Evolutionary conservation across 2,113 vertebrate genomes (phyloP).

Genomic region (Chaetops frenatus): DNA sequence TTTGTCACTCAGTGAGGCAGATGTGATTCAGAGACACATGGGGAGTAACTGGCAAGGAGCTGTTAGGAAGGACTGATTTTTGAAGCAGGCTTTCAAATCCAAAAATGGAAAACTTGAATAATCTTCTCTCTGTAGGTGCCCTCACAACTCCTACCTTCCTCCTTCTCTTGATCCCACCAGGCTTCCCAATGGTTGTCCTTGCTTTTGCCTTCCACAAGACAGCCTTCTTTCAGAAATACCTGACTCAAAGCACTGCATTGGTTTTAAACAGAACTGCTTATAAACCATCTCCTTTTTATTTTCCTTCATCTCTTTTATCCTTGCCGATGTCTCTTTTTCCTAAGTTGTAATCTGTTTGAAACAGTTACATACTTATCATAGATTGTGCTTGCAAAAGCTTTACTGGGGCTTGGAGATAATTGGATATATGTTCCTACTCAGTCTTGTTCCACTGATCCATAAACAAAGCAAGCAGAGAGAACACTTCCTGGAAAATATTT

Average conservation of each 20-base stretch:
- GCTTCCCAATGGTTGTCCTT: not conserved
- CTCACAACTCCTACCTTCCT: not conserved
- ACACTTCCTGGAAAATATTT: not conserved
- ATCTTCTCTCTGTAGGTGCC: not conserved
- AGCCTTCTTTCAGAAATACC: not conserved
- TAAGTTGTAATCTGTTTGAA: not conserved
- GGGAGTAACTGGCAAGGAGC: not conserved
- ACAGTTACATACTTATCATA: not conserved
- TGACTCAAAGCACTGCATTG: not conserved
- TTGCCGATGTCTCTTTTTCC: not conserved
- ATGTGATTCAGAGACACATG: conserved; percentile 50
- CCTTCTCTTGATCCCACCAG: not conserved
- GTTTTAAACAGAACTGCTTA: not conserved
- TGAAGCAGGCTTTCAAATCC: conserved; percentile 2
- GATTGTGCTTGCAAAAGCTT: not conserved
- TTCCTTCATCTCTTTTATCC: not conserved
- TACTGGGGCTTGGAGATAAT: not conserved
- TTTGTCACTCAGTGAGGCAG: conserved; percentile 39
- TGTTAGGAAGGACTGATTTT: not conserved
- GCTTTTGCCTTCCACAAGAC: not conserved
- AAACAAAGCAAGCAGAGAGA: not conserved
- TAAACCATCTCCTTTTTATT: not conserved
- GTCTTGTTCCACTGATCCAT: not conserved
- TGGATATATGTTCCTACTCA: not conserved
- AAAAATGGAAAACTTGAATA: conserved; percentile 1